A percentile compares a stretch with the other conserved stretches of the same genome.
Conservation (phyloP, 2,113 vertebrate species). For the Piprites chloris region DNA sequence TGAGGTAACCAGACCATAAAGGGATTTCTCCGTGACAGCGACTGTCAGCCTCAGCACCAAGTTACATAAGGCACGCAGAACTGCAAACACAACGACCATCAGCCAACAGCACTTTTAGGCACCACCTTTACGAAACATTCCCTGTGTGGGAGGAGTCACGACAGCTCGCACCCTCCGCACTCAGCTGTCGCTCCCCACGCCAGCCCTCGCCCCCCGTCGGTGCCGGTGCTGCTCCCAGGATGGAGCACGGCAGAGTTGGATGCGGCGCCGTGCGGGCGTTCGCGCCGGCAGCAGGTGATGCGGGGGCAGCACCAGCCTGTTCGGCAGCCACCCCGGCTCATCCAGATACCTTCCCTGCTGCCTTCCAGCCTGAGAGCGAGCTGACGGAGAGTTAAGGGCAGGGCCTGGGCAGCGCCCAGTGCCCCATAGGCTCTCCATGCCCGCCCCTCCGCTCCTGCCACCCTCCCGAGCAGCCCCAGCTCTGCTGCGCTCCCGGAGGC, state of each 20-base stretch:
- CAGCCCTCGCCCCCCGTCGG: not conserved
- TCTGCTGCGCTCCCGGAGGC: not conserved
- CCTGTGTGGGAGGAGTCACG: not conserved
- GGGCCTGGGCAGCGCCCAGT: not conserved
- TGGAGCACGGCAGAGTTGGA: not conserved
- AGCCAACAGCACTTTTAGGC: rapidly evolving
- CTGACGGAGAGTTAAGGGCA: too few relatives aligned
- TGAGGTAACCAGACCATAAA: rapidly evolving
- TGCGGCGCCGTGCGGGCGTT: not conserved
- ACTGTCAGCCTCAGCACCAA: not conserved
- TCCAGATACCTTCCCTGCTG: not conserved
- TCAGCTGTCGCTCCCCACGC: not conserved
- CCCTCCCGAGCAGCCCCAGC: not conserved
- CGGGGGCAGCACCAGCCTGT: not conserved
- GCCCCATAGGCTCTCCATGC: not conserved
- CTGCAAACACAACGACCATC: rapidly evolving
- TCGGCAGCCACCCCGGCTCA: not conserved
- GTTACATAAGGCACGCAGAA: not conserved
- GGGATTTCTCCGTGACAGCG: not conserved
- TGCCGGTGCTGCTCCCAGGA: not conserved
- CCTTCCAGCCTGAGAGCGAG: not conserved
- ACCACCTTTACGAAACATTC: not conserved
- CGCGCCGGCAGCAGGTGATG: not conserved
- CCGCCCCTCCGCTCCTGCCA: not conserved
- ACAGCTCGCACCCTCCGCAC: not conserved